phyloP scores from a whole-genome alignment of 2,797 vertebrate species.

The Pangasius larnaudii region DNA sequence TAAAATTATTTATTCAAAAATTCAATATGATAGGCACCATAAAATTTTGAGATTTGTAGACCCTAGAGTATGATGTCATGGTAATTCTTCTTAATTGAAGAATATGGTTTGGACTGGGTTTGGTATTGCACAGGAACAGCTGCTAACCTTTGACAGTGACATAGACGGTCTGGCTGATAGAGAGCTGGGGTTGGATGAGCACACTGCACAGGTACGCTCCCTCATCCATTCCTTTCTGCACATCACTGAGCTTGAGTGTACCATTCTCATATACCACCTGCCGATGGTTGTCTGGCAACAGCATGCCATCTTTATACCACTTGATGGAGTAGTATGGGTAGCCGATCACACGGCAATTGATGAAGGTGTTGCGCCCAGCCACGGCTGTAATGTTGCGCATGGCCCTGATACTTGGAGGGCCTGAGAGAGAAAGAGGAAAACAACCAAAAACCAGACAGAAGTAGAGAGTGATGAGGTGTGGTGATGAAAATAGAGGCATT shows the following conservation, averaged over 20 bases:
- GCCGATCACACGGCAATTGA: constrained; percentile 96
- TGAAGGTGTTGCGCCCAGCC: constrained; percentile 93
- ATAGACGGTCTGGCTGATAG: constrained; percentile 95
- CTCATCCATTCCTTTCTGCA: constrained; percentile 98
- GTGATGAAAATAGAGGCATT: constrained; percentile 54
- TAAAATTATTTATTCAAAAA: background rate
- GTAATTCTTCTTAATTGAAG: background rate
- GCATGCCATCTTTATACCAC: constrained; percentile 94
- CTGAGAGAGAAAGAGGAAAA: constrained; percentile 65
- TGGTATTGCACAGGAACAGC: background rate
- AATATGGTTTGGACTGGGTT: constrained; percentile 4
- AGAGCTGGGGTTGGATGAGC: constrained; percentile 95
- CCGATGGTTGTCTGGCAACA: constrained; percentile 96
- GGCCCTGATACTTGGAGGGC: constrained; percentile 91
- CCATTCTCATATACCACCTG: constrained; percentile 98
- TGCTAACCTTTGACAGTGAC: constrained; percentile 92
- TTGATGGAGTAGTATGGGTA: constrained; percentile 99
- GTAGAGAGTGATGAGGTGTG: constrained; percentile 67
- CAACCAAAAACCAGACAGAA: constrained; percentile 67
- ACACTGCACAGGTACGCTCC: constrained; percentile 97
- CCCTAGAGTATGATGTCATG: background rate
- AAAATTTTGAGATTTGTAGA: background rate
- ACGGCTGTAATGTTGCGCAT: constrained; percentile 96
- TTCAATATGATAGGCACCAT: background rate
- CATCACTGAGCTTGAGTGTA: constrained; percentile 94